Evolutionary conservation across 2,797 vertebrate genomes (phyloP).

Genomic region (Hydrophis major): DNA sequence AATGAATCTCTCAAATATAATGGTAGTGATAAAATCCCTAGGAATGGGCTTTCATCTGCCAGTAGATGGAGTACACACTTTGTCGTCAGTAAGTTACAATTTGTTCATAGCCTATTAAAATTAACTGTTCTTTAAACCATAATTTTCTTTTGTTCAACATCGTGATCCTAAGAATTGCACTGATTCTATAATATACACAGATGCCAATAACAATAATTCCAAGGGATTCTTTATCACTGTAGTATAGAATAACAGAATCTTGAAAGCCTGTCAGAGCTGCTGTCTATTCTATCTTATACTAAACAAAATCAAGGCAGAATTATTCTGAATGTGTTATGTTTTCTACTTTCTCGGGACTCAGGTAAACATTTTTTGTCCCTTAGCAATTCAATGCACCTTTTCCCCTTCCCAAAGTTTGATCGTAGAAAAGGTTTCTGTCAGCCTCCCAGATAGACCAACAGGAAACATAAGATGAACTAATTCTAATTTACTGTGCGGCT

Average conservation of each 20-base stretch:
- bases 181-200: not conserved
- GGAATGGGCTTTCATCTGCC: constrained; percentile 96
- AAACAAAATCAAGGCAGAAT: not conserved
- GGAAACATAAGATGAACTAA: not conserved
- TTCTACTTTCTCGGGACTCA: not conserved
- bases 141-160: not conserved
- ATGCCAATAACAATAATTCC: not conserved
- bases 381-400: not conserved
- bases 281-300: not conserved
- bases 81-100: constrained; percentile 77
- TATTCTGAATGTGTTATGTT: not conserved
- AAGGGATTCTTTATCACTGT: not conserved
- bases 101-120: constrained; percentile 6
- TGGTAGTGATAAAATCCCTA: constrained; percentile 91
- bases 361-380: not conserved
- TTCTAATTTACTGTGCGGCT: not conserved
- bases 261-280: not conserved
- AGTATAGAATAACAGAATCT: not conserved
- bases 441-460: not conserved
- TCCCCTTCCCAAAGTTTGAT: not conserved
- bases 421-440: not conserved
- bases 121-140: not conserved
- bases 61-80: constrained; percentile 86
- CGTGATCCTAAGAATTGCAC: not conserved
- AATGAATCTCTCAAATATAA: constrained; percentile 81